phyloP scores from a whole-genome alignment of 2,113 vertebrate genomes.

The Mormyrus iriodes region DNA sequence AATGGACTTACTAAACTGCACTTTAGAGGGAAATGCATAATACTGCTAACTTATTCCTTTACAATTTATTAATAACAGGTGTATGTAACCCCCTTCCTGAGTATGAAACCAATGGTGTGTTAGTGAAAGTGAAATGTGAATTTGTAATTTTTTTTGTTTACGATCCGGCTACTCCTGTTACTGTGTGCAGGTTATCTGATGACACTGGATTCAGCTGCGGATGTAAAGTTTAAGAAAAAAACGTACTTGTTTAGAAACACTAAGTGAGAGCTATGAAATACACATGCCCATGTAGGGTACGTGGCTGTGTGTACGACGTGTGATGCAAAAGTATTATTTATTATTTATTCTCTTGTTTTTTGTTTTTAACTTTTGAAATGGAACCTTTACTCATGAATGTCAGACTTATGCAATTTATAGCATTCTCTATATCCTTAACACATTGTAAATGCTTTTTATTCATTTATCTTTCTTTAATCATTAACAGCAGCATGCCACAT shows the following conservation, averaged over 20 bases:
- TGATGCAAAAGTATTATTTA: not conserved
- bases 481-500: not conserved
- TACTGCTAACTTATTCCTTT: slow-evolving; percentile 62
- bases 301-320: slow-evolving; percentile 41
- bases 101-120: not conserved
- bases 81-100: slow-evolving; percentile 29
- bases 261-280: slow-evolving; percentile 66
- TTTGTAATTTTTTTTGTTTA: not conserved
- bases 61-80: not conserved
- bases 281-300: slow-evolving; percentile 40
- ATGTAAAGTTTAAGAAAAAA: slow-evolving; percentile 38
- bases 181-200: slow-evolving; percentile 21
- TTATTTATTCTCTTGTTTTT: not conserved
- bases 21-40: slow-evolving; percentile 74
- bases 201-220: slow-evolving; percentile 47
- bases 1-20: slow-evolving; percentile 66
- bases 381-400: not conserved
- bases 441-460: not conserved
- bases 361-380: not conserved
- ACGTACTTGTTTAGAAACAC: slow-evolving; percentile 50
- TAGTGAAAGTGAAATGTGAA: not conserved
- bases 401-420: not conserved
- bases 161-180: not conserved
- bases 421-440: not conserved
- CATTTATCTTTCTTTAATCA: not conserved